phyloP scores from a whole-genome alignment of 2,888 invertebrate genomes.

The Chironomus riparius region DNA sequence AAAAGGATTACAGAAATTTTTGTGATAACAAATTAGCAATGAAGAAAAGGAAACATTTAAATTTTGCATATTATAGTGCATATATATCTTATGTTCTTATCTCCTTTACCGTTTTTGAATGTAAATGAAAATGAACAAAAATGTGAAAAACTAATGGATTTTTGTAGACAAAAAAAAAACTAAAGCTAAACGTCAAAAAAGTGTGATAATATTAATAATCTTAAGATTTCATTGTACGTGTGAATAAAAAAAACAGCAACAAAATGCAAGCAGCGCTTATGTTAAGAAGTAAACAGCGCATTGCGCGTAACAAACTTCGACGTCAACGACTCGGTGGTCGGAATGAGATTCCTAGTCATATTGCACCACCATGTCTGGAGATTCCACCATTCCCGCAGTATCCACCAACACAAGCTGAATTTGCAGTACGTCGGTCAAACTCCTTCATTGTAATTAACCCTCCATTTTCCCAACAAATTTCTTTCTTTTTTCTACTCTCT shows the following conservation, averaged over 20 bases:
- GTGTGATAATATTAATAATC: too few species aligned
- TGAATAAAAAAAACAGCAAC: not conserved
- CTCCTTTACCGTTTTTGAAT: too few species aligned
- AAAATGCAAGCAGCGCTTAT: slow-evolving; percentile 85
- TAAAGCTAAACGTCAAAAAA: too few species aligned
- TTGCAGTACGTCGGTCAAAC: not conserved
- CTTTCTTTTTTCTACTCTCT: not conserved
- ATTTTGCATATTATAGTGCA: not conserved
- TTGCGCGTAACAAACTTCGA: slow-evolving; percentile 47
- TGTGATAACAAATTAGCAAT: not conserved
- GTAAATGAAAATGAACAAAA: too few species aligned
- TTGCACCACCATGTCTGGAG: slow-evolving; percentile 62
- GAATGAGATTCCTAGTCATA: slow-evolving; percentile 78
- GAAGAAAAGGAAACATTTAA: not conserved
- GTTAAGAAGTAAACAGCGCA: slow-evolving; percentile 83
- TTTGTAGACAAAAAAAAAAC: too few species aligned
- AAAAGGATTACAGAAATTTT: not conserved
- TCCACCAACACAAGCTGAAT: slow-evolving; percentile 66
- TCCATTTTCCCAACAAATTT: not conserved
- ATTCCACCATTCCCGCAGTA: slow-evolving; percentile 82
- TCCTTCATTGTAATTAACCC: slow-evolving; percentile 5
- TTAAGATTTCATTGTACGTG: not conserved
- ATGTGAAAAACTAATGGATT: too few species aligned
- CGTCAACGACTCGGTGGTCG: slow-evolving; percentile 65
- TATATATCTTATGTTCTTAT: not conserved